A percentile compares a stretch with the other conserved stretches of the same genome.
Evolutionary conservation across 2,888 invertebrate genomes (phyloP).

Genomic region (Tetramorium bicarinatum): DNA sequence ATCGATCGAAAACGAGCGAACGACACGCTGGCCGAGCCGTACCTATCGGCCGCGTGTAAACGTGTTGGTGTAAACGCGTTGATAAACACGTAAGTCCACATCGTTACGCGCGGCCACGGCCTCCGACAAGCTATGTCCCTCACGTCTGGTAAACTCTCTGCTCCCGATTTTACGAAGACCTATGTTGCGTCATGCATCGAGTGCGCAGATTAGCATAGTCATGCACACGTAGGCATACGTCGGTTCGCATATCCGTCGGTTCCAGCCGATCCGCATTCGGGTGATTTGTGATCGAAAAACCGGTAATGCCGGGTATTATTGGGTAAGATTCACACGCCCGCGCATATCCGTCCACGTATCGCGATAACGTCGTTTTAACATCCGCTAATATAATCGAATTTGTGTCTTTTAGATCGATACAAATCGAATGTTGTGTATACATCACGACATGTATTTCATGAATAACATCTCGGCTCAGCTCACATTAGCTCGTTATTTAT

Average conservation of each 20-base stretch:
- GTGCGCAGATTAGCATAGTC: slow-evolving; percentile 62
- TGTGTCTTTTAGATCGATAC: slow-evolving; percentile 5
- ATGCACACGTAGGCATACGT: slow-evolving; percentile 40
- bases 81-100: slow-evolving; percentile 78
- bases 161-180: slow-evolving; percentile 74
- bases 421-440: not conserved
- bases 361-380: not conserved
- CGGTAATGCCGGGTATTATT: slow-evolving; percentile 15
- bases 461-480: not conserved
- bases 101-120: slow-evolving; percentile 73
- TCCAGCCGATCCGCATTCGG: slow-evolving; percentile 23
- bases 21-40: slow-evolving; percentile 28
- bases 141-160: slow-evolving; percentile 70
- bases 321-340: slow-evolving; percentile 16
- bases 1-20: slow-evolving; percentile 61
- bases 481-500: not conserved
- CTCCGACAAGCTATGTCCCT: slow-evolving; percentile 68
- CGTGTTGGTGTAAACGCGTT: slow-evolving; percentile 70
- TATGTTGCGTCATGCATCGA: slow-evolving; percentile 60
- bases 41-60: slow-evolving; percentile 64
- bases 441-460: not conserved
- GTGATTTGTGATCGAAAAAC: slow-evolving; percentile 46
- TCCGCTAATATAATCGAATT: not conserved
- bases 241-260: slow-evolving; percentile 60
- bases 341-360: not conserved